phyloP scores from a whole-genome alignment of 2,113 vertebrate species.

The Pseudopodoces humilis region DNA sequence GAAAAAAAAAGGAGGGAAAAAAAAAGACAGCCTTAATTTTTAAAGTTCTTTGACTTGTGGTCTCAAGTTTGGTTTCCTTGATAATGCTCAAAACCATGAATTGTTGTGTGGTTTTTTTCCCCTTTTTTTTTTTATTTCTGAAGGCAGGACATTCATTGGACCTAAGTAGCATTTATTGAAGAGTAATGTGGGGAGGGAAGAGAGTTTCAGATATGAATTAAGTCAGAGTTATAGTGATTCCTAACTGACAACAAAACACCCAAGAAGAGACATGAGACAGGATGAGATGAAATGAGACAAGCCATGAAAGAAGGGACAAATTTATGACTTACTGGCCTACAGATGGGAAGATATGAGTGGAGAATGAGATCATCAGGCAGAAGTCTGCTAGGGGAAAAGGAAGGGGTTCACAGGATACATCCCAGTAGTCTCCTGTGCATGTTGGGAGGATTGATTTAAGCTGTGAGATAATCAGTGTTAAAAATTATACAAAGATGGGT shows the following conservation, averaged over 20 bases:
- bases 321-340: constrained; percentile 29
- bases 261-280: background rate
- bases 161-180: background rate
- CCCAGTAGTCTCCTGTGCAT: background rate
- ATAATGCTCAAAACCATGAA: background rate
- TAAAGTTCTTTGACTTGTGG: background rate
- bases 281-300: constrained; percentile 31
- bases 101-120: fast-evolving
- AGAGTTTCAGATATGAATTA: background rate
- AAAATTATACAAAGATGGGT: background rate
- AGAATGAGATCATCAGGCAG: constrained; percentile 24
- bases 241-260: constrained; percentile 32
- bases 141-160: background rate
- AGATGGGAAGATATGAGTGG: constrained; percentile 24
- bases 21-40: background rate
- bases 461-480: background rate
- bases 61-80: background rate
- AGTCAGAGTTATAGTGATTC: constrained; percentile 7
- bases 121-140: fast-evolving
- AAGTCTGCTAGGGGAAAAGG: background rate
- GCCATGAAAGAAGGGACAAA: constrained; percentile 9
- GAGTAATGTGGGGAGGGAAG: background rate
- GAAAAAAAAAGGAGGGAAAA: background rate
- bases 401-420: background rate
- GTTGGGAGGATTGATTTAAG: background rate